Evolutionary conservation across 2,113 vertebrate species (phyloP).

Genomic region (Coryphaenoides rupestris): DNA sequence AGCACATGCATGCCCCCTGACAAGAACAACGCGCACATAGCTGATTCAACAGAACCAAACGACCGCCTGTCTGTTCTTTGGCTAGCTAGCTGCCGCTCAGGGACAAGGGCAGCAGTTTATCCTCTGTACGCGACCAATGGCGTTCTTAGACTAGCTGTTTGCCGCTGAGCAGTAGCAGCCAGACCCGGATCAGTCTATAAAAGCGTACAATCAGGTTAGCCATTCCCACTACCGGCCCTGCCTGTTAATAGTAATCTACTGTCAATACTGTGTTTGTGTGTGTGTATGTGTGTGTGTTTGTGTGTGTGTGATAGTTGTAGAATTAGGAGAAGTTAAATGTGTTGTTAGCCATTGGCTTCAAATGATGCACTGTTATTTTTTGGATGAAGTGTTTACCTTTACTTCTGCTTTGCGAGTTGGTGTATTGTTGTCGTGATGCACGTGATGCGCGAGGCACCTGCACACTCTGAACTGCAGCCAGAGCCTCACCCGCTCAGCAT

Average conservation of each 20-base stretch:
- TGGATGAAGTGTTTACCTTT: not conserved
- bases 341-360: too few species aligned
- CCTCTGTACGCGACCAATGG: conserved; percentile 27
- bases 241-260: conserved; percentile 22
- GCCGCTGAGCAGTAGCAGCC: conserved; percentile 22
- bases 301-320: not conserved
- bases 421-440: not conserved
- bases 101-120: conserved; percentile 21
- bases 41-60: conserved; percentile 45
- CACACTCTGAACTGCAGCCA: not conserved
- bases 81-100: conserved; percentile 3
- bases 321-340: not conserved
- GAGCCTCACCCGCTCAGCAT: conserved; percentile 50
- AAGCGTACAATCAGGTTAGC: conserved; percentile 56
- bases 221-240: conserved; percentile 39
- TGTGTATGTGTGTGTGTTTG: conserved; percentile 5
- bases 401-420: not conserved
- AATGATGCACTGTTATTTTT: not conserved
- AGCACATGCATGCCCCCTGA: conserved; percentile 64
- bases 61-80: conserved; percentile 21
- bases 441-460: conserved; percentile 2
- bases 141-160: conserved; percentile 30
- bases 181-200: conserved; percentile 48
- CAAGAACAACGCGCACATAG: conserved; percentile 29
- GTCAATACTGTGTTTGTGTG: not conserved